Evolutionary conservation across 2,113 vertebrate genomes (phyloP).

Genomic region (Budorcas taxicolor): DNA sequence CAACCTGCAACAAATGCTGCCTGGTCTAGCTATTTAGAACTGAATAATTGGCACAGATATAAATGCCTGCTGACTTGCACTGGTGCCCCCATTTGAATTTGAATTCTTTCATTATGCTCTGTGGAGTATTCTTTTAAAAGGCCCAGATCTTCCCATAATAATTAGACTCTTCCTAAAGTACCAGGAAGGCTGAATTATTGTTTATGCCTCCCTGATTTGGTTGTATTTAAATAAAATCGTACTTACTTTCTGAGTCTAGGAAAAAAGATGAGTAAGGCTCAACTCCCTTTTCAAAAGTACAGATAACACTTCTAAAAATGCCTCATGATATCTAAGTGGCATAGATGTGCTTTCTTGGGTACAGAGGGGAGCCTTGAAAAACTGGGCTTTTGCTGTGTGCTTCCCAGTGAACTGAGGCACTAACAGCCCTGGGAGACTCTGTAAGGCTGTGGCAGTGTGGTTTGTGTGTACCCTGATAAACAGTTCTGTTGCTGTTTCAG

Average conservation of each 20-base stretch:
- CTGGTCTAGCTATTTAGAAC: constrained; percentile 41
- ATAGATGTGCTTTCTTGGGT: background rate
- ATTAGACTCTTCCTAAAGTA: constrained; percentile 27
- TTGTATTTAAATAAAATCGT: constrained; percentile 29
- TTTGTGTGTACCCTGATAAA: background rate
- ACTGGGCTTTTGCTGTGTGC: background rate
- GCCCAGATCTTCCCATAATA: background rate
- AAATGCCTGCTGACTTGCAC: constrained; percentile 62
- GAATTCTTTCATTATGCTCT: constrained; percentile 58
- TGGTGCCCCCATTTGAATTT: constrained; percentile 41
- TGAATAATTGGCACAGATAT: constrained; percentile 47
- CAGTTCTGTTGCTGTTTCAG: background rate
- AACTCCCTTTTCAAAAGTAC: background rate
- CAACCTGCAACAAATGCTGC: constrained; percentile 43
- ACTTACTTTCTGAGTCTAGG: background rate
- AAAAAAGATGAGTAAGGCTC: background rate
- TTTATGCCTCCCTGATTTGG: background rate
- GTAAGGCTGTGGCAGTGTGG: background rate
- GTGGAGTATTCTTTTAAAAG: constrained; percentile 43
- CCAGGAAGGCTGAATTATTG: background rate
- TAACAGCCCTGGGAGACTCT: background rate
- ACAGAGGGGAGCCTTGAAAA: background rate
- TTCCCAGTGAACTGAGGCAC: background rate
- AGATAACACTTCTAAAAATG: background rate
- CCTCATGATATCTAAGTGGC: background rate